These are phyloP conservation scores for Spisula subtruncata DNA, from an alignment of 2,888 invertebrate species.

Conservation along the genomic window DNA sequence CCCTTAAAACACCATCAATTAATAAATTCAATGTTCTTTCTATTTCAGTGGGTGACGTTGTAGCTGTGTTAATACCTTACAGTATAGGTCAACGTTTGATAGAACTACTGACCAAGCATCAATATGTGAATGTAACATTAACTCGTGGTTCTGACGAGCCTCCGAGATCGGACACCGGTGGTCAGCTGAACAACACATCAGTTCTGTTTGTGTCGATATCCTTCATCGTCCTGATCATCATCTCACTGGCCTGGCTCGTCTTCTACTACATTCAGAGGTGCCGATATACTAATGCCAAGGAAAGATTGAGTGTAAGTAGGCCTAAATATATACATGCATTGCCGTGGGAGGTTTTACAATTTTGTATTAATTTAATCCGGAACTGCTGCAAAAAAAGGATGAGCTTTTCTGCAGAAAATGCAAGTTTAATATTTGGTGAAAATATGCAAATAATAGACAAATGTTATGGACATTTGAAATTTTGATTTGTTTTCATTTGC, in stretches of 20 bases:
- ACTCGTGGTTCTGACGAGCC: constrained; percentile 39
- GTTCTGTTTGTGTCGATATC: constrained; percentile 98
- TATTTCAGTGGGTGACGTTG: constrained; percentile 70
- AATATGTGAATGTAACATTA: constrained; percentile 68
- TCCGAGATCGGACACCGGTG: constrained; percentile 34
- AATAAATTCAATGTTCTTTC: neutral
- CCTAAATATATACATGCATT: too few relatives aligned
- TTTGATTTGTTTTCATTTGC: too few relatives aligned
- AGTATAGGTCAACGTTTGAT: constrained; percentile 63
- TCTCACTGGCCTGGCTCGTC: constrained; percentile 97
- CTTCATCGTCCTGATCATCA: constrained; percentile 97
- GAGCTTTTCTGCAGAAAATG: too few relatives aligned
- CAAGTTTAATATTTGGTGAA: too few relatives aligned
- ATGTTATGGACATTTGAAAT: too few relatives aligned
- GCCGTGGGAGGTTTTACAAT: too few relatives aligned
- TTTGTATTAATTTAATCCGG: too few relatives aligned
- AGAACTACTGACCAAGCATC: constrained; percentile 53
- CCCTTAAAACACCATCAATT: too few relatives aligned
- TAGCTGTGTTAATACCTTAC: constrained; percentile 64
- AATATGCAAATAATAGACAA: too few relatives aligned
- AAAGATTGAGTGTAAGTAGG: constrained; percentile 93
- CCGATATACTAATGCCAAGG: constrained; percentile 97
- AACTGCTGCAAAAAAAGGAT: too few relatives aligned
- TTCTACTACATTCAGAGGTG: constrained; percentile 98
- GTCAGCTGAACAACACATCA: constrained; percentile 92